phyloP scores from a whole-genome alignment of 2,888 invertebrate species.

The Standfussiana lucernea region DNA sequence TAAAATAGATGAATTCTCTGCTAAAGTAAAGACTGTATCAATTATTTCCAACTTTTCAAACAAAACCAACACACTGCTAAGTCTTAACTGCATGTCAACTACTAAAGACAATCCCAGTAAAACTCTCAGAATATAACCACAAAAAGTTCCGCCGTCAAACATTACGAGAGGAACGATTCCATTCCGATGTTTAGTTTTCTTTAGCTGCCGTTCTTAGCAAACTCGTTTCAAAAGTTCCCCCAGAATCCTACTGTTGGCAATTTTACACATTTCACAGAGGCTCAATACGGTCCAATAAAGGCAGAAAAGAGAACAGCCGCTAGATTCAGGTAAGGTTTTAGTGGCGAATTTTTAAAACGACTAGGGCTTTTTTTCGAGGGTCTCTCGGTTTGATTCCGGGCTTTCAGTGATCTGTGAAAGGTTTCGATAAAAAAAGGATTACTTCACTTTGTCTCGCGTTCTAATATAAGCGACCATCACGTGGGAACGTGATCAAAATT shows the following conservation, averaged over 20 bases:
- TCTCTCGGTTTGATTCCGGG: slow-evolving; percentile 1
- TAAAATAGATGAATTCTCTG: background rate
- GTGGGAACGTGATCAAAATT: background rate
- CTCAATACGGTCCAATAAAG: slow-evolving; percentile 82
- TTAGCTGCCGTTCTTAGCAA: slow-evolving; percentile 72
- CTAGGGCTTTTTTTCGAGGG: background rate
- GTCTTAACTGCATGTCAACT: slow-evolving; percentile 24
- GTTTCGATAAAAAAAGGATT: background rate
- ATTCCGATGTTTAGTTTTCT: slow-evolving; percentile 75
- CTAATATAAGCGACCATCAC: no score
- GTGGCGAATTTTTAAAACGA: slow-evolving; percentile 51
- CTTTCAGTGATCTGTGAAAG: background rate
- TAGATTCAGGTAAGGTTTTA: slow-evolving; percentile 54
- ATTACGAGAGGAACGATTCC: slow-evolving; percentile 65
- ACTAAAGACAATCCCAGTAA: slow-evolving; percentile 27
- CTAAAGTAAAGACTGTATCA: background rate
- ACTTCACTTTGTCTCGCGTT: background rate
- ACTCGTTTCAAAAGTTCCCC: slow-evolving; percentile 79
- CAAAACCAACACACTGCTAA: background rate
- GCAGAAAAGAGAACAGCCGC: slow-evolving; percentile 71
- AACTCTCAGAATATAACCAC: slow-evolving; percentile 46
- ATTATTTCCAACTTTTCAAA: no score
- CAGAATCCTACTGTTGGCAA: slow-evolving; percentile 80
- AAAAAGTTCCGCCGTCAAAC: slow-evolving; percentile 63
- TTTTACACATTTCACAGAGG: slow-evolving; percentile 83